phyloP scores from a whole-genome alignment of 1,140 invertebrate species.

The Trissolcus basalis region DNA sequence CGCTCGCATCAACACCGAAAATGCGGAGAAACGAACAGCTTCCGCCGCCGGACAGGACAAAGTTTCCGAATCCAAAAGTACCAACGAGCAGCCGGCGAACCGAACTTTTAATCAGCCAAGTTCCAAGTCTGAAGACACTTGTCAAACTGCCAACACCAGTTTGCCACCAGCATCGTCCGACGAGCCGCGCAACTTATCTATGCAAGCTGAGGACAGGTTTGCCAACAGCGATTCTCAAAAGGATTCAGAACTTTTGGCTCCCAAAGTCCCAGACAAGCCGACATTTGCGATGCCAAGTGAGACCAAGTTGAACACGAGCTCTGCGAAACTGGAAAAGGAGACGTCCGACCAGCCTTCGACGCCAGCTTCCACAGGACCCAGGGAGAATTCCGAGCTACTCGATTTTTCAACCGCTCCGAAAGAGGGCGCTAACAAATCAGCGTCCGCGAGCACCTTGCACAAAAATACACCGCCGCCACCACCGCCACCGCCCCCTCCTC shows the following conservation, averaged over 20 bases:
- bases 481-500: constrained; percentile 74
- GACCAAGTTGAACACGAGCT: constrained; percentile 71
- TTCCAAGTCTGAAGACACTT: constrained; percentile 42
- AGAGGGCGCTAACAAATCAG: constrained; percentile 58
- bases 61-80: constrained; percentile 5
- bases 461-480: constrained; percentile 75
- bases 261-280: constrained; percentile 52
- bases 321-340: constrained; percentile 68
- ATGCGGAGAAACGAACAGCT: constrained; percentile 60
- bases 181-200: constrained; percentile 71
- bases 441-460: no score
- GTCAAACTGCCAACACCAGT: constrained; percentile 26
- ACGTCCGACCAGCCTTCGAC: constrained; percentile 45
- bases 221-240: constrained; percentile 33
- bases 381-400: no score
- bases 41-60: constrained; percentile 17
- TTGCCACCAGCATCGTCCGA: constrained; percentile 57
- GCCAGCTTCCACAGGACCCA: constrained; percentile 4
- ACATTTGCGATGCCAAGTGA: constrained; percentile 16
- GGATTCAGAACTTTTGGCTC: constrained; percentile 25
- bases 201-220: constrained; percentile 65
- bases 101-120: not conserved
- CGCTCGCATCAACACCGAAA: constrained; percentile 72
- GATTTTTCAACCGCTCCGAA: constrained; percentile 17
- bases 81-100: constrained; percentile 10